Evolutionary conservation across 2,113 vertebrate species (phyloP), one percentile per base, ranked within the genome.

Genomic region (Percopsis transmontana): DNA sequence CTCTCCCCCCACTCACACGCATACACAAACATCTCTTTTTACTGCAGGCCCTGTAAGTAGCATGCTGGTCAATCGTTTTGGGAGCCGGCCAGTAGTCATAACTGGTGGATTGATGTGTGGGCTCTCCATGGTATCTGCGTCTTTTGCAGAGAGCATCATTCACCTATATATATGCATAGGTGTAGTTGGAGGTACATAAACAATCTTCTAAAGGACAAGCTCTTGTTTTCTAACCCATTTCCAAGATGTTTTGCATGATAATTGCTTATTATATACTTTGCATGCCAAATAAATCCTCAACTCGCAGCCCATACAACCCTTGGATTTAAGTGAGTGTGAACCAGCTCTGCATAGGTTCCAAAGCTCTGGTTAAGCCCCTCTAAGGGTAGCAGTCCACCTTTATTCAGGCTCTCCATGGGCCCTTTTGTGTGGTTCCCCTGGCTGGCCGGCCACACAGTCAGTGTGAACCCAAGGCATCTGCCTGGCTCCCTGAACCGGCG

Each of bases 81-180:
- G 93, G 70, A 95, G 92, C 78, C 91, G 93, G 8, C 92, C 94
- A 0, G 80, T 94, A 48, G 94, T 95, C 39, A 94, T 94, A 18
- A 41, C 85, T 0, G 93, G 94, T 48, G 94, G 94, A 52, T 71
- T 93, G 23, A 80, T 94, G 76, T 93, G 92, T 76, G 91, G 87
- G 1, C 27, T 85, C 24, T 91, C 90, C 1, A 93, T 95, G 93
- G 79, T 91, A 40, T 78, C 90, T 1, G 92, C 92, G 0, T 87
- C 92, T 24, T 94, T 94, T 81, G 92, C 85, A 86, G 92, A 70
- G 68, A 91, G 91, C 84, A 94, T 95, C 66, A 51, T 91, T 66
- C 92, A 91, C 80, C 85, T 95, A 54, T 94, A 94, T 82, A 70
- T 95, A 55, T 94, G 87, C 3, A 85, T 92, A 45, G 93, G 94